These are phyloP conservation scores for Ennomos erosarius DNA, from an alignment of 2,888 invertebrate genomes.

Conservation along the genomic window DNA sequence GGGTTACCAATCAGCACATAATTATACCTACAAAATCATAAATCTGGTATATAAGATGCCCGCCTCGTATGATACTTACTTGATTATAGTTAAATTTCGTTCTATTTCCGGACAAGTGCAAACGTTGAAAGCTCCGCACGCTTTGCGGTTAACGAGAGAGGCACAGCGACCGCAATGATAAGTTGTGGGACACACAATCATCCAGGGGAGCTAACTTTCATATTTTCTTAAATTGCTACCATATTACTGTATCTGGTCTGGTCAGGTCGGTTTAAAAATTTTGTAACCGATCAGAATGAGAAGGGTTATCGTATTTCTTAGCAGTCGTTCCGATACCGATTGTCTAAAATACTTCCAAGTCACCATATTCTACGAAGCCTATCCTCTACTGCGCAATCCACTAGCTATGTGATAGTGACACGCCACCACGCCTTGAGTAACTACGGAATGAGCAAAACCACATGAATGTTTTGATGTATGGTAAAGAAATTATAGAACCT, in stretches of 20 bases:
- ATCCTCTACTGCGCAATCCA: constrained; percentile 42
- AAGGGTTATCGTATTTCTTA: no score
- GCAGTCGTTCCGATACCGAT: no score
- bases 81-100: no score
- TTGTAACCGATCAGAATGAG: no score
- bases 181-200: constrained; percentile 37
- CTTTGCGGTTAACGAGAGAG: constrained; percentile 53
- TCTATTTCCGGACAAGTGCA: constrained; percentile 47
- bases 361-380: constrained; percentile 34
- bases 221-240: neutral
- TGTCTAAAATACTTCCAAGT: neutral
- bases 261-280: no score
- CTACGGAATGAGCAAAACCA: constrained; percentile 56
- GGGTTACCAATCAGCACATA: no score
- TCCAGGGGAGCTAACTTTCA: neutral
- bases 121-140: constrained; percentile 44
- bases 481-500: constrained; percentile 50
- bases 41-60: no score
- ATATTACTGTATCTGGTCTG: constrained; percentile 12
- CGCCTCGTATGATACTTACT: no score
- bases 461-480: constrained; percentile 56
- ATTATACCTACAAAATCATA: no score
- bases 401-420: constrained; percentile 24
- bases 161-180: constrained; percentile 46
- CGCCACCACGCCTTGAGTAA: constrained; percentile 46